Evolutionary conservation across 2,797 vertebrate genomes (phyloP), one percentile per base, ranked within the genome.

Genomic region (Ficedula albicollis): DNA sequence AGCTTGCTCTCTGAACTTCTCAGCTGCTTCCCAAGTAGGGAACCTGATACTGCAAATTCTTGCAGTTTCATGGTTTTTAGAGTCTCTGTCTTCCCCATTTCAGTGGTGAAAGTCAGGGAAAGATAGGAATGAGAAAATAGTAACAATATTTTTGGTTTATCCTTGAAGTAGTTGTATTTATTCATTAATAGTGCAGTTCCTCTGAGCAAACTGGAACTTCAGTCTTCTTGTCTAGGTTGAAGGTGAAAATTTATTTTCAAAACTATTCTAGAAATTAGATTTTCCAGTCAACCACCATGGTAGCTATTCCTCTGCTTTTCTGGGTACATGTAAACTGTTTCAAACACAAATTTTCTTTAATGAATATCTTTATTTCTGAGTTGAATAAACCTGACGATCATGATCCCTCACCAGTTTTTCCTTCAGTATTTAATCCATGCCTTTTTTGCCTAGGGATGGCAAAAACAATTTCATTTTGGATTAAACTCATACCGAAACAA

Each of bases 401-500:
- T 67, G 44, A 7, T 32, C 26, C 5, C 43, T 41, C 29, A 34
- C 4, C 9, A 52, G 0, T 62, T 87, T 87, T 84, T 52, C 5
- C 10, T 66, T 29, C 25, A 27, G 5, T 59, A 21, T 69, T 51
- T 67, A n/a, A 18, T 73, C 30, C 10, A 19, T 25, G 51, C 10
- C 11, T 46, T 38, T 76, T 92, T 91, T 73, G 5, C n/a, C 32
- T 76, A 60, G 22, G 14, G 29, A 60, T 86, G 5, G 38, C 30
- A 88, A 86, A 89, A 88, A 0, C 29, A 79, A 49, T 29, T 43
- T 66, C 3, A 32, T 43, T 86, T 93, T 84, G 73, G 48, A 27
- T 63, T 66, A 76, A 82, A 79, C 17, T 67, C 22, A 10, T 49
- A 34, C 15, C 88, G 85, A 97, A 94, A 90, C 49, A 91, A 91